These are phyloP conservation scores for Falco biarmicus DNA, from an alignment of 2,797 vertebrate genomes.

Conservation along the genomic window DNA sequence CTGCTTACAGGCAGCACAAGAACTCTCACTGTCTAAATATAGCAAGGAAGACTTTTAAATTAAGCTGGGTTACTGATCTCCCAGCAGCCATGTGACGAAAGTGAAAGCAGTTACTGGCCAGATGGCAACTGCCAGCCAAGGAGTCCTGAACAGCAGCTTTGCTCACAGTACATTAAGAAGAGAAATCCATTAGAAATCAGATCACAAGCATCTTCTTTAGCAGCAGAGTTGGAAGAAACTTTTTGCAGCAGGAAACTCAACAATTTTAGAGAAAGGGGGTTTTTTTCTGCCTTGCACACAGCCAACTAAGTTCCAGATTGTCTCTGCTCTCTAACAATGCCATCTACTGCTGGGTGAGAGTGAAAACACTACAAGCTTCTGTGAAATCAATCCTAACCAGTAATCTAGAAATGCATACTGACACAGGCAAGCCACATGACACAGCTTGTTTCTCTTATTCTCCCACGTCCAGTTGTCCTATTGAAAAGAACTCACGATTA, in stretches of 20 bases:
- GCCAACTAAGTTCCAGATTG: not conserved
- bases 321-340: not conserved
- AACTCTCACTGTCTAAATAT: not conserved
- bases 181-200: not conserved
- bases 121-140: not conserved
- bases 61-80: not conserved
- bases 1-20: not conserved
- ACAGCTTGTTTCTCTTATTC: not conserved
- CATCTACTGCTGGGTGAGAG: not conserved
- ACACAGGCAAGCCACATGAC: not conserved
- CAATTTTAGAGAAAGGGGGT: not conserved
- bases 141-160: not conserved
- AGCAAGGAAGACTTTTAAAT: not conserved
- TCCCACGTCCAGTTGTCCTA: not conserved
- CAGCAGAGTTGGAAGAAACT: not conserved
- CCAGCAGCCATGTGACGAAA: not conserved
- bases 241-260: not conserved
- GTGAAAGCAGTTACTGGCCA: not conserved
- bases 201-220: not conserved
- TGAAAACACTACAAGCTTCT: not conserved
- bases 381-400: not conserved
- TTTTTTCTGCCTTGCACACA: not conserved
- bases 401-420: not conserved
- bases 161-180: not conserved
- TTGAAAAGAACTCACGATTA: not conserved